Evolutionary conservation across 2,113 vertebrate species (phyloP), one percentile per base, ranked within the genome.

Genomic region (Pygoscelis adeliae): DNA sequence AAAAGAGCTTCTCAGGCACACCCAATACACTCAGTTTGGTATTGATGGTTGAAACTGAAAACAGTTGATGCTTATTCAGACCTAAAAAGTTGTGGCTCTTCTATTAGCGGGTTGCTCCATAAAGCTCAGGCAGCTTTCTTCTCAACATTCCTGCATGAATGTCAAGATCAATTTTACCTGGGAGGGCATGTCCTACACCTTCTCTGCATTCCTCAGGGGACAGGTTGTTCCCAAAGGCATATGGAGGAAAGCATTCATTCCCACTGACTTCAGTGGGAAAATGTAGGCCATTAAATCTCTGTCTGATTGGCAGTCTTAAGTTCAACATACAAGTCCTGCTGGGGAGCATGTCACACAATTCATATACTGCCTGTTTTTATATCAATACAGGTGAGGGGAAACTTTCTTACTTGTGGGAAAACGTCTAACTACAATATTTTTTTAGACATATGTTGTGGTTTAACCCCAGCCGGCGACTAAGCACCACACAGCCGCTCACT

Each of bases 1-100:
- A 93, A 93, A 97, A 95, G 71, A 81, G 38, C 55, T 83, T 62
- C 79, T 79, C 42, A 42, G 93, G 20, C 95, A 81, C 92, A 92
- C 90, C 88, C 86, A 87, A 25, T 67, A 42, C n/a, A 92, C 29
- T 77, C 58, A 73, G 40, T 29, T 81, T 76, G 71, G 66, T 94
- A 73, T 88, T 96, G 46, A 16, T 90, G 79, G 82, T 88, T 77
- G 74, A 95, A 91, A 87, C 53, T 91, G 62, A 42, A 42, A 50
- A 44, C 25, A 78, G 29, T 8, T 63, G 47, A 71, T 93, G 52
- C 36, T 93, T 94, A 88, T 42, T 93, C 79, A 93, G 32, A 70
- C 36, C 55, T 83, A 52, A 88, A 90, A 77, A 10, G 3, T 32
- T 61, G 49, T 69, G 71, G 29, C 46, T 73, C 15, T 78, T 65